Evolutionary conservation across 2,888 invertebrate species (phyloP), one percentile per base, ranked within the genome.

Genomic region (Toxonevra muliebris): DNA sequence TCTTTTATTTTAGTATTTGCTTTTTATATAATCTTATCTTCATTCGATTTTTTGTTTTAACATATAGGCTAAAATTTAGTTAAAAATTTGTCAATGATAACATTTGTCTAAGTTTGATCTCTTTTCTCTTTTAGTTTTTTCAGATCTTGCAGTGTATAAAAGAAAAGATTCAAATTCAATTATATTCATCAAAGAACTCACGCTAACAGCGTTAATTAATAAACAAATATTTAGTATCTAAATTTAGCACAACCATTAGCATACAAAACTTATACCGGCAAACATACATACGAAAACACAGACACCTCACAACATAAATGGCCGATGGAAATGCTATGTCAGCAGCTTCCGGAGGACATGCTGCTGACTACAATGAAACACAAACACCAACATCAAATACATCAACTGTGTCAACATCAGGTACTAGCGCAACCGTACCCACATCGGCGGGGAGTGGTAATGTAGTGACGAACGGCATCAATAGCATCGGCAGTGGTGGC

Each of bases 261-360:
- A 30, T 30, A 30, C 30, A 30, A 30, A 30, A 30, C 3, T 2
- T 30, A 30, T 30, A 30, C n/a, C 48, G 48, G 17, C 53, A 53
- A 5, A 53, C 53, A 53, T 15, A 19, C 17, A 17, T 19, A 19
- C 19, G 11, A 15, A 53, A 17, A 8, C 5, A 5, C 13, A 48
- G 4, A 5, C 48, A 48, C 15, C 48, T 2, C 15, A 48, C 30
- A 30, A 43, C 42, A 53, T 55, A 57, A 61, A 82, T 82, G 82
- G 82, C 82, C 74, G 81, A 82, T 79, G 81, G 80, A 71, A 81
- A 81, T 79, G 79, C 77, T 73, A 75, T 78, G 76, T 75, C 74
- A 72, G 81, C 77, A 76, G 77, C 80, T 78, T 79, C 81, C 75
- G 76, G 77, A 71, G 77, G 76, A 71, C 71, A 73, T 73, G 72